Evolutionary conservation across 2,888 invertebrate species (phyloP).

Genomic region (Dicyrtomina minuta): DNA sequence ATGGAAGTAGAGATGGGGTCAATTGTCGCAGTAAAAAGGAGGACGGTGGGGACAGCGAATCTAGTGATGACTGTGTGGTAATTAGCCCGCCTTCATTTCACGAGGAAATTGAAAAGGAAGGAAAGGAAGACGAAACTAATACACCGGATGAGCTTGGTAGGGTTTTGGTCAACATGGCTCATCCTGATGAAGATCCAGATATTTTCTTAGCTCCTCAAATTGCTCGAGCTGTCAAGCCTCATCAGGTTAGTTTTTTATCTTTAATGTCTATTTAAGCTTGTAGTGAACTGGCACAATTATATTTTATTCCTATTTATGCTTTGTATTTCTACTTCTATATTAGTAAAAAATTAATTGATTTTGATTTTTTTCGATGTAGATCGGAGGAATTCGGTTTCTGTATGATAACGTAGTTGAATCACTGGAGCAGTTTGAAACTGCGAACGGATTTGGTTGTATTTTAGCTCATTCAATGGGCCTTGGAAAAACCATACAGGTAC

Average conservation of each 20-base stretch:
- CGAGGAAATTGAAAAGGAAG: constrained; percentile 70
- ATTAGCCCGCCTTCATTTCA: constrained; percentile 72
- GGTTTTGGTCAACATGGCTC: constrained; percentile 90
- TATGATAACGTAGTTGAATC: constrained; percentile 98
- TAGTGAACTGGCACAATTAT: no score
- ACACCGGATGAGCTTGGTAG: constrained; percentile 86
- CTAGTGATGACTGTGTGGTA: constrained; percentile 80
- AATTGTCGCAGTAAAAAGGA: neutral
- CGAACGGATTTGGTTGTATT: constrained; percentile 92
- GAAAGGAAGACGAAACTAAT: constrained; percentile 91
- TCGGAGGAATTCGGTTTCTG: constrained; percentile 90
- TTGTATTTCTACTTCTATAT: no score
- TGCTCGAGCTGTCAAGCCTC: constrained; percentile 87
- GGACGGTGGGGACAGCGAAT: constrained; percentile 74
- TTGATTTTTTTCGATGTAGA: constrained; percentile 61
- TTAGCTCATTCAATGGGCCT: constrained; percentile 98
- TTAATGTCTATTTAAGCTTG: neutral
- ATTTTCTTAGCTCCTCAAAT: constrained; percentile 88
- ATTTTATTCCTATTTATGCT: no score
- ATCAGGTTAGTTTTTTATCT: constrained; percentile 68
- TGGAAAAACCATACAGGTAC: constrained; percentile 88
- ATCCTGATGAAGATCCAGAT: constrained; percentile 85
- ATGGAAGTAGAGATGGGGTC: no score
- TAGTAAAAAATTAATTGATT: no score
- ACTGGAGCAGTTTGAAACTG: constrained; percentile 78